Conservation (phyloP, 1,140 invertebrate species). For the Nautilus pompilius region DNA sequence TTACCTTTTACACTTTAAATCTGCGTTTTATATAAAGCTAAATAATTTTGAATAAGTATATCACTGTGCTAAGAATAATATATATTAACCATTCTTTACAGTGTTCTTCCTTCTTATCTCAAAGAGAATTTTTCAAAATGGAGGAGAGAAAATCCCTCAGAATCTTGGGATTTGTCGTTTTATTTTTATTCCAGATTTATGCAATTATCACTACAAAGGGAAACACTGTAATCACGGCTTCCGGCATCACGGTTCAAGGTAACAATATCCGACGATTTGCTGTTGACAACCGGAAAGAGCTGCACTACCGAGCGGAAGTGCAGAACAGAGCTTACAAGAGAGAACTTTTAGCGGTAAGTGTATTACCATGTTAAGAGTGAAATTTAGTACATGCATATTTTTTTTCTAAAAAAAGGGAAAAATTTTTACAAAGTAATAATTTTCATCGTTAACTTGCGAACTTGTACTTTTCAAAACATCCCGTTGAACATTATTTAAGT, state of each 20-base stretch:
- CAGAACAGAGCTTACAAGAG: conserved; percentile 85
- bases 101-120: no score
- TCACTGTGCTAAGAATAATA: no score
- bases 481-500: background rate
- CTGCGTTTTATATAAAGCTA: no score
- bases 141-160: no score
- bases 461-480: background rate
- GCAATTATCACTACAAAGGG: conserved; percentile 59
- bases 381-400: background rate
- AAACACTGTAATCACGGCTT: conserved; percentile 79
- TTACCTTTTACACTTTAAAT: no score
- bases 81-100: no score
- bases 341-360: conserved; percentile 68
- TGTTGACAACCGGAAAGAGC: conserved; percentile 65
- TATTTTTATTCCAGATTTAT: conserved; percentile 51
- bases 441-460: background rate
- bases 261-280: conserved; percentile 70
- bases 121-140: no score
- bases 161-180: background rate
- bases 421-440: background rate
- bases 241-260: conserved; percentile 82
- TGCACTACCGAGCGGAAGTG: conserved; percentile 81
- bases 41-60: no score
- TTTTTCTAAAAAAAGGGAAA: background rate
- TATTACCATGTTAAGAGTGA: background rate